Evolutionary conservation across 1,140 invertebrate genomes (phyloP), one percentile per base, ranked within the genome.

Genomic region (Papilio xuthus): DNA sequence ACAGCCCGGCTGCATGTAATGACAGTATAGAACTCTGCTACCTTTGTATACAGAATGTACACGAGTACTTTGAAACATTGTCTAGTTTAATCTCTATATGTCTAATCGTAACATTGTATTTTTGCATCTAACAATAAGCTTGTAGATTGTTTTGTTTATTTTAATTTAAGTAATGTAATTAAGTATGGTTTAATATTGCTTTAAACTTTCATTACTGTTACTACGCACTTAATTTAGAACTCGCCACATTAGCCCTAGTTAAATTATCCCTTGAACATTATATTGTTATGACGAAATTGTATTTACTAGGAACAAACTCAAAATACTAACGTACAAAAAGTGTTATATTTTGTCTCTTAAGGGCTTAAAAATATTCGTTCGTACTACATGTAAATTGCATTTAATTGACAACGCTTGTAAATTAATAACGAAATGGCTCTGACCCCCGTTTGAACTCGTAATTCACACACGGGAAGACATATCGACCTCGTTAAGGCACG

Each of bases 391-490:
- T 81, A 83, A 86, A 88, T 88, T 89, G 83, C 76, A 75, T 85
- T 87, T 93, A 91, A 93, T 91, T 92, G 90, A 89, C 81, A 85
- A 89, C 86, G 84, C 90, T 86, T 89, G 89, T 92, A 87, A 90
- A 90, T 92, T 91, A 90, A 90, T 87, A 90, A 90, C 88, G 91
- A 86, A 90, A 86, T 86, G 85, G 83, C 80, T 85, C 79, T 91
- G 89, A 90, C 90, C 89, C 85, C 81, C 81, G 83, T 83, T 89
- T 90, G 91, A 90, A 87, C 91, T 89, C 86, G 87, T 92, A 90
- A 92, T 84, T 89, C 83, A 80, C 81, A 77, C 86, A 84, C 86
- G 81, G 88, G 82, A 90, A 91, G 85, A 90, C 85, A 81, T 87
- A 90, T 89, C 86, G 88, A 84, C 83, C 89, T 91, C 89, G 90